Conservation (phyloP, 2,797 vertebrate species). For the Orientallactaga sibirica region DNA sequence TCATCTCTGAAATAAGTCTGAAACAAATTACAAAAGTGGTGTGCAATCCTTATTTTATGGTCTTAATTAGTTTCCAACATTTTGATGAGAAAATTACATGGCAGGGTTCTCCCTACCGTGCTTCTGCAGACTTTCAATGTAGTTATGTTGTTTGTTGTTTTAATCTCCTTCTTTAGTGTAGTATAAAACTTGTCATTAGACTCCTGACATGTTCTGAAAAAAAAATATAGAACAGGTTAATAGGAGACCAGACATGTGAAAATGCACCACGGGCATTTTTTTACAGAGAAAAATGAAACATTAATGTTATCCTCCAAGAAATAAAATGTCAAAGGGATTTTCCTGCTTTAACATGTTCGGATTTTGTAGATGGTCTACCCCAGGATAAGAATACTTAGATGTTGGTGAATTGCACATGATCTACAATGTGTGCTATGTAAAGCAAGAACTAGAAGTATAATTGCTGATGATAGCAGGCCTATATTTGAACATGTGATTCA, state of each 20-base stretch:
- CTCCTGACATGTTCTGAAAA: slow-evolving; percentile 10
- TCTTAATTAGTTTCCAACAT: slow-evolving; percentile 60
- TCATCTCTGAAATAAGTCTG: not conserved
- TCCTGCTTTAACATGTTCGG: not conserved
- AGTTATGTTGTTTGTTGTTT: slow-evolving; percentile 28
- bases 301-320: not conserved
- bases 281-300: slow-evolving; percentile 40
- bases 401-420: not conserved
- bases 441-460: not conserved
- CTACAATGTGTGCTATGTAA: not conserved
- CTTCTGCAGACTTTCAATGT: not conserved
- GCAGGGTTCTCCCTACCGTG: not conserved
- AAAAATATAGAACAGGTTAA: slow-evolving; percentile 53
- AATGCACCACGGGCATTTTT: not conserved
- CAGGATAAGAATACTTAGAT: not conserved
- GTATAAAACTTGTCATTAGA: slow-evolving; percentile 51
- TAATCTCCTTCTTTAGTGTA: slow-evolving; percentile 38
- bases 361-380: not conserved
- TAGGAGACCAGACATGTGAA: not conserved
- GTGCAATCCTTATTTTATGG: slow-evolving; percentile 43
- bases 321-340: not conserved
- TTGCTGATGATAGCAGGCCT: not conserved
- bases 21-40: slow-evolving; percentile 23
- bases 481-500: not conserved
- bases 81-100: slow-evolving; percentile 57